Conservation (phyloP, 2,113 vertebrate species). For the Chlamydotis undulata region DNA sequence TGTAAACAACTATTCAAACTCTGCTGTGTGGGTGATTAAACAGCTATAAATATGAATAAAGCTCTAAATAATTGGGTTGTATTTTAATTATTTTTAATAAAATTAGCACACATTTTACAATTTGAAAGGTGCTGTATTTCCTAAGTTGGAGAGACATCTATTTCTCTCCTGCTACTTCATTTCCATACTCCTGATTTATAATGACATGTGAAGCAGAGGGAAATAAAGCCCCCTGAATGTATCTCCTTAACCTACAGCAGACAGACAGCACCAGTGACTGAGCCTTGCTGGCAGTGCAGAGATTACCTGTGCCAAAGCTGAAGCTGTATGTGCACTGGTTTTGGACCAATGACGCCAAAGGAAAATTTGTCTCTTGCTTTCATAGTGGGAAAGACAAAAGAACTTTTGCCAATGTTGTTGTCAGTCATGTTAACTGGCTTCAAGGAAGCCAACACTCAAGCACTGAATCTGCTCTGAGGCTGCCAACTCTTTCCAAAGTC, state of each 20-base stretch:
- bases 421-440: neutral
- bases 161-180: neutral
- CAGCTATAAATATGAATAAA: constrained; percentile 30
- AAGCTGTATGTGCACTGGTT: neutral
- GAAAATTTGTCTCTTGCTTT: neutral
- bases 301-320: neutral
- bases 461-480: neutral
- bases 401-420: neutral
- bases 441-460: neutral
- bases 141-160: neutral
- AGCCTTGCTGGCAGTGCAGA: neutral
- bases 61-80: neutral
- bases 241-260: neutral
- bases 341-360: neutral
- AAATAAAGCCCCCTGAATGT: neutral
- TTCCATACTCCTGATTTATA: neutral
- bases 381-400: neutral
- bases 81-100: constrained; percentile 38
- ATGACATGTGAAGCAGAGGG: neutral
- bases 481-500: neutral
- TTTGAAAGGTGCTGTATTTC: neutral
- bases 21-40: constrained; percentile 10
- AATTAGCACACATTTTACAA: neutral
- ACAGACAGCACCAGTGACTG: neutral
- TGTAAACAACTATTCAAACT: constrained; percentile 26